Base-by-base conservation (phyloP, 1,140 invertebrate genomes). In the Drosophila virilis region DNA sequence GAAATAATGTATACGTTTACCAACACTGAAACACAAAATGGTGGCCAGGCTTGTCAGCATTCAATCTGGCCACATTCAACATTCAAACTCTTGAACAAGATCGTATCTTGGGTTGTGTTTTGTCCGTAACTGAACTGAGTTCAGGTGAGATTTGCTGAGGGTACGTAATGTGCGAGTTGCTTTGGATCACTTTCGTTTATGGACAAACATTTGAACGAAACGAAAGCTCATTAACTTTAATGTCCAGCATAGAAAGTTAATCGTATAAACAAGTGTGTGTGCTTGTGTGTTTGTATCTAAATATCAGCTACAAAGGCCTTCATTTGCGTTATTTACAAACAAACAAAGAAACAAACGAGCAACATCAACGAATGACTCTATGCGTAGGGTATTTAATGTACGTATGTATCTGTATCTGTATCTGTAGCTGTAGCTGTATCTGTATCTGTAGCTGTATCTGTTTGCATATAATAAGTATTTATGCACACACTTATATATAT, bases 141-240 rank as follows among this genome's bases (percentile, higher is more conserved):
- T 73, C 46, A 54, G 28, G 32, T 17, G 37, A 22, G 54, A 60
- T 32, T 48, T 37, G 17, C 4, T 32, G 38, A 55, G 13, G 58
- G 9, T 52, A 45, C 15, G 15, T 17, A 51, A 45, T 37, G 33
- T 22, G 8, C 22, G 37, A 33, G 12, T n/a, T 43, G 50, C 67
- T 51, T 64, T 46, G 65, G 50, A 58, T 50, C 73, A 86, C 78
- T 82, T 79, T 88, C 71, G 62, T 76, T 52, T 40, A 42, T 15
- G 74, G 70, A 74, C 68, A 88, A 88, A 88, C 68, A 86, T 68
- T 73, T 45, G 38, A 68, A 76, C 43, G 52, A 52, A 61, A 69
- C 61, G 72, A 86, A 86, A 86, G 82, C 81, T 83, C 76, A 86
- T 86, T 79, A 79, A 88, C 45, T 74, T 76, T 65, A 67, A 78